Evolutionary conservation across 2,888 invertebrate genomes (phyloP).

Genomic region (Mantis religiosa): DNA sequence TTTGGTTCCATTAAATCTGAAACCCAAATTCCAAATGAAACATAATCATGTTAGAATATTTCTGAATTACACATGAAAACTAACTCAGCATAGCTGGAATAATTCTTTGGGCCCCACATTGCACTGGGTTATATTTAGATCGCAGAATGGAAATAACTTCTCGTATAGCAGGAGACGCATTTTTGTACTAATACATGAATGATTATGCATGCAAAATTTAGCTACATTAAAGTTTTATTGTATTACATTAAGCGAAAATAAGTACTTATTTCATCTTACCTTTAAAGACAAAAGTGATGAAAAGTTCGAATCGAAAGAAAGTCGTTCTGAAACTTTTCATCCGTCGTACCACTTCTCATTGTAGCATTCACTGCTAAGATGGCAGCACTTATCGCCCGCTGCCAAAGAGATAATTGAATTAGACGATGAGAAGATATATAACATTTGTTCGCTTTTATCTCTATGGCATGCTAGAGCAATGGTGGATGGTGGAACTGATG

Average conservation of each 20-base stretch:
- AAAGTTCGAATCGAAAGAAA: constrained; percentile 28
- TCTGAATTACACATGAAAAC: background rate
- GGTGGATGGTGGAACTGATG: background rate
- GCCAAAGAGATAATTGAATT: background rate
- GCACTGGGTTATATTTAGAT: constrained; percentile 16
- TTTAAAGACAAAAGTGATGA: background rate
- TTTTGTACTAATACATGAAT: background rate
- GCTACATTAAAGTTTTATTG: background rate
- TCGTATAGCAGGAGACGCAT: constrained; percentile 1
- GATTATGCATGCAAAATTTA: background rate
- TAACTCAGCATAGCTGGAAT: background rate
- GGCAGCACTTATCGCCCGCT: constrained; percentile 1
- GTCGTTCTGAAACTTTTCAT: constrained; percentile 31
- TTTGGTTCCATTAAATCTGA: background rate
- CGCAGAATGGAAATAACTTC: constrained; percentile 17
- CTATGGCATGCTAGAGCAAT: background rate
- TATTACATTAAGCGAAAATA: background rate
- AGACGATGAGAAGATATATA: background rate
- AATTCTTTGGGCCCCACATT: constrained; percentile 3
- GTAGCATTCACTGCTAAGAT: constrained; percentile 2
- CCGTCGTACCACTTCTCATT: constrained; percentile 29
- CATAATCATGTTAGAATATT: background rate
- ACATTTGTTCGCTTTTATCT: background rate
- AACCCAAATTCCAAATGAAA: background rate
- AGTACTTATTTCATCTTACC: background rate